A percentile compares a stretch with the other conserved stretches of the same genome.
phyloP scores from a whole-genome alignment of 2,888 invertebrate genomes.

The Hofmannophila pseudospretella region DNA sequence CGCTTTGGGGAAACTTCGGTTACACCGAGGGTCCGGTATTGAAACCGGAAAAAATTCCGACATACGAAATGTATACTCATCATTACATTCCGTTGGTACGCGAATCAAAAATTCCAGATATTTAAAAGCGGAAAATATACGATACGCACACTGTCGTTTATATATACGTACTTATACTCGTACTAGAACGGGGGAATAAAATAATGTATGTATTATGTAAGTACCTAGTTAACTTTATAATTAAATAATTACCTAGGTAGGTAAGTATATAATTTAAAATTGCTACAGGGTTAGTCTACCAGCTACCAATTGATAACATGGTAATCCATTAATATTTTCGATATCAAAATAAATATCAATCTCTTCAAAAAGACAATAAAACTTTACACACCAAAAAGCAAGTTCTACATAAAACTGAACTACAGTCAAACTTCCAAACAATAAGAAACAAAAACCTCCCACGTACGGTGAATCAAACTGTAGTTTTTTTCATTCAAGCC shows the following conservation, averaged over 20 bases:
- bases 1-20: constrained; percentile 31
- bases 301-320: too few relatives aligned
- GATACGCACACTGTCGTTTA: not conserved
- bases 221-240: too few relatives aligned
- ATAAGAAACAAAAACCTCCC: constrained; percentile 17
- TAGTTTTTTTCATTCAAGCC: constrained; percentile 49
- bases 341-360: too few relatives aligned
- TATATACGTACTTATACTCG: not conserved
- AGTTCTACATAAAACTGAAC: too few relatives aligned
- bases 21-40: constrained; percentile 33
- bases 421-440: constrained; percentile 1
- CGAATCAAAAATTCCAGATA: constrained; percentile 56
- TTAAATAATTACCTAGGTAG: too few relatives aligned
- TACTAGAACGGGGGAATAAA: too few relatives aligned
- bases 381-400: not conserved
- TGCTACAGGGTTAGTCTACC: too few relatives aligned
- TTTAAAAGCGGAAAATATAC: constrained; percentile 43
- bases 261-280: too few relatives aligned
- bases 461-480: constrained; percentile 41
- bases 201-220: too few relatives aligned
- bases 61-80: constrained; percentile 60
- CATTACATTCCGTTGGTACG: constrained; percentile 51
- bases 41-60: constrained; percentile 42
- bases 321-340: too few relatives aligned
- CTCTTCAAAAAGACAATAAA: too few relatives aligned